Base-by-base conservation (phyloP, 2,797 vertebrate species). In the Falco peregrinus region DNA sequence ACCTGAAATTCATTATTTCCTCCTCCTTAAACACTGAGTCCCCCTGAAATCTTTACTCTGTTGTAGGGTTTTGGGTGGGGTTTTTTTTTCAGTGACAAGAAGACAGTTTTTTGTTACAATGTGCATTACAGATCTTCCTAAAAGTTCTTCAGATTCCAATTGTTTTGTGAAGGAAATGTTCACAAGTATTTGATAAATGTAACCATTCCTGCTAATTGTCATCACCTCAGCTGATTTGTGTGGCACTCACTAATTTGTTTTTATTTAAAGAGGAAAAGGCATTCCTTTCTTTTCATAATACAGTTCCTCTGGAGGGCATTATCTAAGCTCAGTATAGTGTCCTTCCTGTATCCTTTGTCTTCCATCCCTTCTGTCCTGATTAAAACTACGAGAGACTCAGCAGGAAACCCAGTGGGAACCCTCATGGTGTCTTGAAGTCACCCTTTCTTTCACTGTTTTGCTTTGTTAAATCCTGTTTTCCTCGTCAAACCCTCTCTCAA, bases 341-440 rank as follows among this genome's bases (percentile, higher is more conserved):
- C 70, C 43, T 93, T 96, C 70, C 64, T 57, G 39, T 31, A 85
- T 7, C 51, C n/a, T 76, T 92, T 87, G 69, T 95, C 29, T 31
- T 91, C 51, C 50, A 70, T 43, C 75, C 39, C 82, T 92, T 93
- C 81, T 73, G 28, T 47, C 69, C 33, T 91, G 91, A 94, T 53
- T 88, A 92, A 80, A 89, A 83, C 56, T 78, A 94, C 59, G 53
- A 87, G 68, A 67, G 35, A 87, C 71, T 59, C 83, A 74, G 89
- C 71, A 81, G 64, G 78, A 93, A 91, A 47, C 53, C 39, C 88
- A 88, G 37, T 70, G 35, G 53, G 80, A 78, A 41, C 83, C 73
- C 60, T 84, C 61, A 29, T 5, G 2, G 41, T 56, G 25, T 73
- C 91, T 84, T 51, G 20, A 88, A 95, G 67, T 63, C 74, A 87